A percentile compares a stretch with the other conserved stretches of the same genome.
These are phyloP conservation scores for Lerista edwardsae DNA, from an alignment of 2,797 vertebrate species.

Conservation along the genomic window DNA sequence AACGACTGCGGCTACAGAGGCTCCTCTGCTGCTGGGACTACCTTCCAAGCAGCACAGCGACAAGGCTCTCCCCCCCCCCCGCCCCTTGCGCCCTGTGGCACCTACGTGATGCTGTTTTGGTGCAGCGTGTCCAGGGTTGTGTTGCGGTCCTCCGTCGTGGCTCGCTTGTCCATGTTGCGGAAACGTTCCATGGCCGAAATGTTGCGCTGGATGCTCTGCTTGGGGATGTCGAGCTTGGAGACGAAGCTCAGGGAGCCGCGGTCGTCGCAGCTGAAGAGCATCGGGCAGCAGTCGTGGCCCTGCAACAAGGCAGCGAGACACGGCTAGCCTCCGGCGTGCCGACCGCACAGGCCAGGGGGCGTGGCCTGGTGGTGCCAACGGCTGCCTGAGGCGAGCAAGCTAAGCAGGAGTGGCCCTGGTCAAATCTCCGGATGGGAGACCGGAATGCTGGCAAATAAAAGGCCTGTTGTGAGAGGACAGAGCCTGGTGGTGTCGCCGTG, in stretches of 20 bases:
- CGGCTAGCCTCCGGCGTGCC: too few species aligned
- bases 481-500: too few species aligned
- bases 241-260: conserved; percentile 90
- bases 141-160: conserved; percentile 95
- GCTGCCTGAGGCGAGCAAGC: too few species aligned
- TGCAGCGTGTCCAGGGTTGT: conserved; percentile 92
- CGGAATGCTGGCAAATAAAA: too few species aligned
- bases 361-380: too few species aligned
- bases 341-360: too few species aligned
- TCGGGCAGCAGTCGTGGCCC: conserved; percentile 98
- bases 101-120: conserved; percentile 98
- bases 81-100: rapidly evolving
- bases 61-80: not conserved
- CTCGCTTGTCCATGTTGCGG: conserved; percentile 98
- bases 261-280: conserved; percentile 97
- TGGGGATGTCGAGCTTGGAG: conserved; percentile 97
- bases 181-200: conserved; percentile 99
- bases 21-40: not conserved
- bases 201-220: conserved; percentile 97
- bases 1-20: not conserved
- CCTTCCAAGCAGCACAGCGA: rapidly evolving
- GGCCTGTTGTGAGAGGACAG: too few species aligned
- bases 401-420: too few species aligned
- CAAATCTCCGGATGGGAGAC: too few species aligned
- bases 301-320: conserved; percentile 58